Evolutionary conservation across 2,888 invertebrate genomes (phyloP), one percentile per base, ranked within the genome.

Genomic region (Nowickia ferox): DNA sequence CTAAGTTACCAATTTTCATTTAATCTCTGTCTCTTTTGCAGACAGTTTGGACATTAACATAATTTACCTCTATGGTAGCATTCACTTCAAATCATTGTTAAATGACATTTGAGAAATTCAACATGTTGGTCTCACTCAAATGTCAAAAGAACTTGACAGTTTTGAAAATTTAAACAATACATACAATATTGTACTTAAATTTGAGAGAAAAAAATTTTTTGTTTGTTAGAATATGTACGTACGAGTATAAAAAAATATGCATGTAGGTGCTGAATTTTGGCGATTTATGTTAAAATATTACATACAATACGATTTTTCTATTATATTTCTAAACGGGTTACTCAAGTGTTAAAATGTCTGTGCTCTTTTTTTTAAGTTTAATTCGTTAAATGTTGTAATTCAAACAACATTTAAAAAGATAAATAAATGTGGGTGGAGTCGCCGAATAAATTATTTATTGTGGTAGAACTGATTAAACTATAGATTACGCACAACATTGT

Each of bases 381-480:
- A 77, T 48, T n/a, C 38, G 72, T 78, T 81, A 85, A 84, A 63
- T 81, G 55, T 63, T 85, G 22, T 53, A 66, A 44, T 13, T 71
- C 42, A 48, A 66, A 48, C n/a, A 66, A 77, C 48, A 59, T 51
- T 69, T 42, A 13, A 51, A 77, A 40, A 74, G 42, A 65, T 57
- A 72, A 77, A 80, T 69, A 71, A 76, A 40, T 80, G 80, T 83
- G 42, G 82, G 76, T 84, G 84, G 84, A 84, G 80, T 80, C 65
- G 40, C 11, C 22, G 71, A 75, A 61, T 75, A 69, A 61, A 69
- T 57, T 57, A 66, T 46, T 76, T 66, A 66, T 76, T 17, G 15
- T 13, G 5, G 5, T 19, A 17, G 1, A 13, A 22, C 17, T 46
- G 68, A 63, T 79, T 65, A 63, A 81, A 46, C 13, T 82, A 40